These are phyloP conservation scores for Nansenia antarctica DNA, from an alignment of 2,113 vertebrate species.

Conservation along the genomic window DNA sequence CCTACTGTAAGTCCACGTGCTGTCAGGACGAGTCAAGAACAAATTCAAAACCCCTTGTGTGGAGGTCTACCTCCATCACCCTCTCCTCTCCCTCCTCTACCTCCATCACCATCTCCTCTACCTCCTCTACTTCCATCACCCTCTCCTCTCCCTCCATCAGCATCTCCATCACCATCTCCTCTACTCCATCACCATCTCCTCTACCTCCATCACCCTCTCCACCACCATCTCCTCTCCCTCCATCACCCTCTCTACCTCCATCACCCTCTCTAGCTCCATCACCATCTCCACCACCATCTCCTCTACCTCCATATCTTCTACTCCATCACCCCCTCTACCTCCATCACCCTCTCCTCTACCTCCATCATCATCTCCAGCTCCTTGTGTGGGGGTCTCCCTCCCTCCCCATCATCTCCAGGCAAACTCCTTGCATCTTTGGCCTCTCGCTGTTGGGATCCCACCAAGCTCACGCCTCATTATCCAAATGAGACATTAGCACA, in stretches of 20 bases:
- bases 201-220: background rate
- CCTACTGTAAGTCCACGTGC: conserved; percentile 33
- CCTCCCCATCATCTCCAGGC: background rate
- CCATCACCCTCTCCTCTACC: too few species aligned
- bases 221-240: conserved; percentile 10
- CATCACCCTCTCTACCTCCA: conserved; percentile 35
- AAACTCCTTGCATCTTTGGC: background rate
- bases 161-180: too few species aligned
- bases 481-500: conserved; percentile 72
- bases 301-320: too few species aligned
- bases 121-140: conserved; percentile 31
- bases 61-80: conserved; percentile 15
- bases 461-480: conserved; percentile 72
- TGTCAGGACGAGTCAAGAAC: conserved; percentile 38
- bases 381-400: background rate
- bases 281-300: too few species aligned
- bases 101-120: too few species aligned
- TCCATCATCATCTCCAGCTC: too few species aligned
- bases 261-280: background rate
- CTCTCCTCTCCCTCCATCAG: too few species aligned
- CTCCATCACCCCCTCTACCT: too few species aligned
- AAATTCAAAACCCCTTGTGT: conserved; percentile 1
- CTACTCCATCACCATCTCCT: too few species aligned
- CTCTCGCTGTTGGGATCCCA: conserved; percentile 43
- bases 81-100: too few species aligned